Conservation (phyloP, 2,113 vertebrate species). For the Aegotheles bennettii region DNA sequence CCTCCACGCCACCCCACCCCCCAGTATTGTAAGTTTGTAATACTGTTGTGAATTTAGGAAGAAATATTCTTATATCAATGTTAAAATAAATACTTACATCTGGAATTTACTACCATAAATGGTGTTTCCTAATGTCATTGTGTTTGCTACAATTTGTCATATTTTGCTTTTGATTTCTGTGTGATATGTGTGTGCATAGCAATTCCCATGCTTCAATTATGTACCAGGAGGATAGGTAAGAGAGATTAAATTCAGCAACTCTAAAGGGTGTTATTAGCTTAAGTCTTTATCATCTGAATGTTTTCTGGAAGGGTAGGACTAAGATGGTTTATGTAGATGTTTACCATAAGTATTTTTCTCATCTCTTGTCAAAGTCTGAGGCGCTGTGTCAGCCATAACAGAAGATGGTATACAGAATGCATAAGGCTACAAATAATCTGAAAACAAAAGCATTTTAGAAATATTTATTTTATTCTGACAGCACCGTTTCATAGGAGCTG, state of each 20-base stretch:
- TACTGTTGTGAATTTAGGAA: neutral
- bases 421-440: neutral
- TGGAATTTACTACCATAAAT: neutral
- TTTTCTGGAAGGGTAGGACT: neutral
- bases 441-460: neutral
- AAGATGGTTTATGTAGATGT: neutral
- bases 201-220: neutral
- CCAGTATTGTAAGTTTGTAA: neutral
- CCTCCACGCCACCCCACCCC: no score
- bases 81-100: neutral
- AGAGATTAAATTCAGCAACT: neutral
- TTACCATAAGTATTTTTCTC: neutral
- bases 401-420: neutral
- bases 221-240: neutral
- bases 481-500: neutral
- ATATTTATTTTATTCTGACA: neutral
- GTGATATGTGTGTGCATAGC: neutral
- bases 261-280: neutral
- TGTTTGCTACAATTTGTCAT: neutral
- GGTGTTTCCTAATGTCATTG: neutral
- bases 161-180: neutral
- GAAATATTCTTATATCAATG: neutral
- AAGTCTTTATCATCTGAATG: neutral
- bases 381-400: neutral
- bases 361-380: neutral